Evolutionary conservation across 2,797 vertebrate species (phyloP).

Genomic region (Mus minutoides): DNA sequence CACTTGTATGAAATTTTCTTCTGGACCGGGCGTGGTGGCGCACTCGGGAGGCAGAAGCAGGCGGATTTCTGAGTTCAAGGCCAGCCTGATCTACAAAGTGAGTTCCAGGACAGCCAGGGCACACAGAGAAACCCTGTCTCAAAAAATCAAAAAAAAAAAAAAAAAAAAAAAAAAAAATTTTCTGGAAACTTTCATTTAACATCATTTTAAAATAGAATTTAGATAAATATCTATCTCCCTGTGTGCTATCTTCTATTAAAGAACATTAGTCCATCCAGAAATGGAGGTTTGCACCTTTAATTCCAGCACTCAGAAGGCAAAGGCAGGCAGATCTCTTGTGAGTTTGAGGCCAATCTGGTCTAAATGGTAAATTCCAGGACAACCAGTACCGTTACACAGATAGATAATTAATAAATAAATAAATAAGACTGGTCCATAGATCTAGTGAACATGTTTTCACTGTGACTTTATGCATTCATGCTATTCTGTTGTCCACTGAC

Average conservation of each 20-base stretch:
- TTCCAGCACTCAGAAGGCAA: background rate
- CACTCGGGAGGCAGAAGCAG: too few species aligned
- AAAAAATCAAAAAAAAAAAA: too few species aligned
- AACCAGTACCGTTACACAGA: background rate
- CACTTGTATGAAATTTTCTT: slow-evolving; percentile 16
- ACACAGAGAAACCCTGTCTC: too few species aligned
- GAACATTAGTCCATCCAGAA: background rate
- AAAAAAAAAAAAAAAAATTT: too few species aligned
- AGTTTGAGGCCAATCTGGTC: background rate
- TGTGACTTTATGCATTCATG: slow-evolving; percentile 12
- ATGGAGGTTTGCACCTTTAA: background rate
- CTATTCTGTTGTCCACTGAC: background rate
- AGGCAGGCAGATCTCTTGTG: background rate
- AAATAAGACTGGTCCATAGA: background rate
- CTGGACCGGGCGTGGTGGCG: too few species aligned
- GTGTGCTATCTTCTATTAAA: background rate
- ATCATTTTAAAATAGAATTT: background rate
- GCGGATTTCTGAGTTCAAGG: too few species aligned
- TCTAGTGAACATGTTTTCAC: slow-evolving; percentile 5
- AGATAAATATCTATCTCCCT: background rate
- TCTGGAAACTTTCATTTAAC: background rate
- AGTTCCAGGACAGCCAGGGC: too few species aligned
- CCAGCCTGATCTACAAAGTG: too few species aligned
- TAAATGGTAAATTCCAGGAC: background rate
- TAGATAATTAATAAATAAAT: too few species aligned